phyloP scores from a whole-genome alignment of 2,113 vertebrate genomes.

The Hipposideros armiger region DNA sequence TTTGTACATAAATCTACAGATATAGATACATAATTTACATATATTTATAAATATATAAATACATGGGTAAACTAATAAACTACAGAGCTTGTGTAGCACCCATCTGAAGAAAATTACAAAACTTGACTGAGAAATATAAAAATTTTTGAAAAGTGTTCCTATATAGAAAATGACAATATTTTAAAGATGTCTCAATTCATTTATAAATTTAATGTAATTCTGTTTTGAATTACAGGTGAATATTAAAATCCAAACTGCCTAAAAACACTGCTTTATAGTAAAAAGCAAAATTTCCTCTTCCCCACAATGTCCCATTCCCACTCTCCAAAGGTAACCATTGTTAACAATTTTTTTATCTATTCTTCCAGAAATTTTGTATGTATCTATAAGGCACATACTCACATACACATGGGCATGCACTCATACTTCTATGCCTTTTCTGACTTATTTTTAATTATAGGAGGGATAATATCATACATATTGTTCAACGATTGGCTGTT shows the following conservation, averaged over 20 bases:
- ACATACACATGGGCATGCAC: neutral
- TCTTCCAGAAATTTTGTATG: neutral
- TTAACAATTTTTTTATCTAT: neutral
- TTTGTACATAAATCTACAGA: neutral
- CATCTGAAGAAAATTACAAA: conserved; percentile 31
- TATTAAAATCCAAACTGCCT: conserved; percentile 28
- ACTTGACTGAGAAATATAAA: neutral
- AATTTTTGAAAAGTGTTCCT: neutral
- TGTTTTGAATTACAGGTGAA: conserved; percentile 32
- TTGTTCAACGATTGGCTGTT: conserved; percentile 52
- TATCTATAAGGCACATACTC: neutral
- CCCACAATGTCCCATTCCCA: neutral
- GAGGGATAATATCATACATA: conserved; percentile 64
- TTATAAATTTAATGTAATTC: conserved; percentile 35
- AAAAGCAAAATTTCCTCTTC: conserved; percentile 33
- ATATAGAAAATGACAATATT: conserved; percentile 41
- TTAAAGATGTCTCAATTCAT: neutral
- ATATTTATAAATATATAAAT: neutral
- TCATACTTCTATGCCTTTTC: neutral
- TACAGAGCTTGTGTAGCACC: neutral
- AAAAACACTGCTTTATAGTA: neutral
- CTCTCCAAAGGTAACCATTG: neutral
- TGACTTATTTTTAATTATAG: conserved; percentile 55
- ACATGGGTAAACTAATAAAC: neutral
- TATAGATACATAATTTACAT: neutral